phyloP scores from a whole-genome alignment of 2,888 invertebrate genomes.

The Bombylius discolor region DNA sequence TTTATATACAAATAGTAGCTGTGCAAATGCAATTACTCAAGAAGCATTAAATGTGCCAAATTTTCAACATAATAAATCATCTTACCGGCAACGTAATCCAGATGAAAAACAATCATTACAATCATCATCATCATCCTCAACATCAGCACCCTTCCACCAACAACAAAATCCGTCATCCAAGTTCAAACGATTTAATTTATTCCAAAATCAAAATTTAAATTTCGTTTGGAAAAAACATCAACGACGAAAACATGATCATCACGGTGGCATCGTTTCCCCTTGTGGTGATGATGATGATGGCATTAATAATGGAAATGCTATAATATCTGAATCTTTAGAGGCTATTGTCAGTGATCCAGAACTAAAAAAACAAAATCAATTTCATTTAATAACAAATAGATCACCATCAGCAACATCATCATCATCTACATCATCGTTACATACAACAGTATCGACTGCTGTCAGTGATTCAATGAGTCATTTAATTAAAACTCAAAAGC shows the following conservation, averaged over 20 bases:
- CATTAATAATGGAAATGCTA: not conserved
- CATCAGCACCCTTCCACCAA: not conserved
- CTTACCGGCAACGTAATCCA: too few species aligned
- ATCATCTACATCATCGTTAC: constrained; percentile 1
- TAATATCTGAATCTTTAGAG: not conserved
- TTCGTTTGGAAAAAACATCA: constrained; percentile 6
- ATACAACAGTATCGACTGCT: not conserved
- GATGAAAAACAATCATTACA: not conserved
- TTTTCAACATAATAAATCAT: not conserved
- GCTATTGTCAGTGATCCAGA: not conserved
- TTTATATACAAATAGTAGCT: not conserved
- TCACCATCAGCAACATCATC: not conserved
- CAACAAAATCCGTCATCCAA: not conserved
- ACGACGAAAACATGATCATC: not conserved
- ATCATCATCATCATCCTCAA: not conserved
- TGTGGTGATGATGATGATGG: not conserved
- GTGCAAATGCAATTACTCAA: not conserved
- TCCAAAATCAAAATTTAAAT: constrained; percentile 6
- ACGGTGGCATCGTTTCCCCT: too few species aligned
- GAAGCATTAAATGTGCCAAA: not conserved
- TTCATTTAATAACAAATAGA: not conserved
- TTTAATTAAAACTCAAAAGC: not conserved
- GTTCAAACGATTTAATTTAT: constrained; percentile 5
- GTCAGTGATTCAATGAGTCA: not conserved
- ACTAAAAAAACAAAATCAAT: not conserved